Evolutionary conservation across 2,888 invertebrate species (phyloP), one percentile per base, ranked within the genome.

Genomic region (Megastigmus dorsalis): DNA sequence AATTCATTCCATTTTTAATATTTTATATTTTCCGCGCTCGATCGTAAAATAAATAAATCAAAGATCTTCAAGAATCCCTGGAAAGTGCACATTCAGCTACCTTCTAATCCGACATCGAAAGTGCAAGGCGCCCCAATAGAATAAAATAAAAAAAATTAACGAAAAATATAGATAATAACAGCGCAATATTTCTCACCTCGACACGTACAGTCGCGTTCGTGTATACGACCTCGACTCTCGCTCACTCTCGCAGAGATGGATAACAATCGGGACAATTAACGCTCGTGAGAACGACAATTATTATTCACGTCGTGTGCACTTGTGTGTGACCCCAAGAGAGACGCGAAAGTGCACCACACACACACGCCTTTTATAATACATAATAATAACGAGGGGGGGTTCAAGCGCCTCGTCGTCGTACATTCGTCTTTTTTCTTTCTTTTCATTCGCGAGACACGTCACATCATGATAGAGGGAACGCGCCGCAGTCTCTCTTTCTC

Each of bases 241-340:
- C 28, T 1, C 30, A 69, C 62, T 71, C 67, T 69, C 67, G 59
- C 75, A 74, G 67, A 72, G 67, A 72, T 33, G 80, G 84, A 84
- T 84, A 85, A 85, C 82, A 80, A 85, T 84, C 84, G 80, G 80
- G 82, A 84, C 84, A 85, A 85, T 86, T 84, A 79, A 82, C 80
- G 81, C 43, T 81, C 83, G 82, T 81, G 84, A 80, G 83, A 84
- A 83, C 80, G 82, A 82, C 82, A 84, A 85, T 85, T 84, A 82
- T 80, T 78, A 62, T 69, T 77, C 77, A n/a, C 73, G 78, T 77
- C 77, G 68, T 23, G 36, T 23, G 36, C 48, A 43, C 36, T 41
- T 43, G 45, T 10, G 10, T 20, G 33, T 23, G 36, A 9, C 26
- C 5, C 50, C n/a, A n/a, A n/a, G n/a, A n/a, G 13, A 1, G 33